A percentile compares a stretch with the other conserved stretches of the same genome.
These are phyloP conservation scores for Caradrina clavipalpis DNA, from an alignment of 2,888 invertebrate genomes.

Conservation along the genomic window DNA sequence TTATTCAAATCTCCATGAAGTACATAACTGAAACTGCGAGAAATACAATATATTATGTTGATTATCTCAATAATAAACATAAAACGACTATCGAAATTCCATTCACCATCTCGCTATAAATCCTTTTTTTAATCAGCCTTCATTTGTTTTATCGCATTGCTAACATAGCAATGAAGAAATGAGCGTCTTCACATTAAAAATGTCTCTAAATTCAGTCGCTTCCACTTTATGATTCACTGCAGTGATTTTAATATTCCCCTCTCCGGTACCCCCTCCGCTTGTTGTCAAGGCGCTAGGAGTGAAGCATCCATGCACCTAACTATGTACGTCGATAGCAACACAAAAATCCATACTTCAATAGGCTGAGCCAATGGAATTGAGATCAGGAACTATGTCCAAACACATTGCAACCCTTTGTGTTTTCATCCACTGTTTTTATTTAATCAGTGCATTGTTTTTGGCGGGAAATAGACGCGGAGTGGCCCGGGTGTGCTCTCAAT, in stretches of 20 bases:
- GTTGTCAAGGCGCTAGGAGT: slow-evolving; percentile 46
- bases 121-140: neutral
- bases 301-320: slow-evolving; percentile 14
- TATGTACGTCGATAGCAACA: slow-evolving; percentile 12
- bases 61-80: too few relatives aligned
- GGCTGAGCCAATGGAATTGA: slow-evolving; percentile 14
- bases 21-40: too few relatives aligned
- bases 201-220: slow-evolving; percentile 30
- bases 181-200: slow-evolving; percentile 25
- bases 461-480: slow-evolving; percentile 76
- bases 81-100: slow-evolving; percentile 6
- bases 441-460: slow-evolving; percentile 63
- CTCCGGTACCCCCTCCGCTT: slow-evolving; percentile 16
- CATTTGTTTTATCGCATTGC: slow-evolving; percentile 25
- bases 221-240: slow-evolving; percentile 44
- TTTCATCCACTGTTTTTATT: slow-evolving; percentile 26
- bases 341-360: slow-evolving; percentile 42
- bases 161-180: slow-evolving; percentile 13
- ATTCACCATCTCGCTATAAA: slow-evolving; percentile 1
- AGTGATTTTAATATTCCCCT: slow-evolving; percentile 41
- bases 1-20: neutral
- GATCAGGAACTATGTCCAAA: slow-evolving; percentile 6
- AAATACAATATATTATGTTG: too few relatives aligned
- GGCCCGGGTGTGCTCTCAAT: slow-evolving; percentile 75
- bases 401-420: slow-evolving; percentile 1